phyloP scores from a whole-genome alignment of 2,797 vertebrate genomes.

The Etheostoma perlongum region DNA sequence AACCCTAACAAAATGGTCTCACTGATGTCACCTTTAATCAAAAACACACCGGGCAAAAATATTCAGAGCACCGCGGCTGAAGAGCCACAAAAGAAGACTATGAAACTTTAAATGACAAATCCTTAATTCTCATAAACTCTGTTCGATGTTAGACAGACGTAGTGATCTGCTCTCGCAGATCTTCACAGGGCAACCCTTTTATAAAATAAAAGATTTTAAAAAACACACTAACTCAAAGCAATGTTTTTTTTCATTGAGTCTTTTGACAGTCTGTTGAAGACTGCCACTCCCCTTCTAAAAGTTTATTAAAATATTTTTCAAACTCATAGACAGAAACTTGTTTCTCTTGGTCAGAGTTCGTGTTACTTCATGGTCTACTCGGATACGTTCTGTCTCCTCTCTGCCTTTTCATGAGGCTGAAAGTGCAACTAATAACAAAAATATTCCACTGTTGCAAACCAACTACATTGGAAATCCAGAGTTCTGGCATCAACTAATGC shows the following conservation, averaged over 20 bases:
- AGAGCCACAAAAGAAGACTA: background rate
- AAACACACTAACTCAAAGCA: background rate
- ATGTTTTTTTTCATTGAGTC: background rate
- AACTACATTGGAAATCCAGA: no score
- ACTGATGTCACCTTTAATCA: constrained; percentile 69
- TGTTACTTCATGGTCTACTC: background rate
- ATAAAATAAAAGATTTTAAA: background rate
- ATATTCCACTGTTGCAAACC: no score
- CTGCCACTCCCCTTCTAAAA: no score
- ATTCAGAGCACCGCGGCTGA: background rate
- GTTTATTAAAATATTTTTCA: no score
- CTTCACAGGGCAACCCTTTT: background rate
- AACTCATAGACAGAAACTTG: no score
- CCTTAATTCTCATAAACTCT: no score
- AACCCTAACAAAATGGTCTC: constrained; percentile 88
- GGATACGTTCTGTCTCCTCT: background rate
- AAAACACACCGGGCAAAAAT: background rate
- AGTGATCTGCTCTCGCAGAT: background rate
- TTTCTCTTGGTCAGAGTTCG: no score
- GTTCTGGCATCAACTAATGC: no score
- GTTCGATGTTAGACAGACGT: no score
- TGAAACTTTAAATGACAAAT: background rate
- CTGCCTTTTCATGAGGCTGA: no score
- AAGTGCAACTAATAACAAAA: no score
- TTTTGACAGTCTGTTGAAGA: background rate